Conservation (phyloP, 2,888 invertebrate genomes). For the Sarcophaga rosellei region DNA sequence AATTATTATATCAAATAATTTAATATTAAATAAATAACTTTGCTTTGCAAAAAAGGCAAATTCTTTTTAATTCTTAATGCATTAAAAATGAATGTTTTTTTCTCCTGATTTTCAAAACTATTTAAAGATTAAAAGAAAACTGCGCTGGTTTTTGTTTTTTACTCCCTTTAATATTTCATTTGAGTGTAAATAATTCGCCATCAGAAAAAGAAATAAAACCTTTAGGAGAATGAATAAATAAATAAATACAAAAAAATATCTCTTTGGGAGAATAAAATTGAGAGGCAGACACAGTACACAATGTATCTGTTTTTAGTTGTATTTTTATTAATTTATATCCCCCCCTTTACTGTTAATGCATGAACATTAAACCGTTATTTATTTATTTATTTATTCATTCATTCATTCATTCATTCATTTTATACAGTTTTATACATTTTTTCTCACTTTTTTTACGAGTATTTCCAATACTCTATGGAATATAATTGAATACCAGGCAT, state of each 20-base stretch:
- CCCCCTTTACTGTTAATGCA: constrained; percentile 1
- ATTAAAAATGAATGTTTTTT: too few relatives aligned
- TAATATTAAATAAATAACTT: too few relatives aligned
- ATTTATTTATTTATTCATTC: constrained; percentile 8
- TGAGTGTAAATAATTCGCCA: not conserved
- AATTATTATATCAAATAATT: too few relatives aligned
- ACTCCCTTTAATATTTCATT: not conserved
- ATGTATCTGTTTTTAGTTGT: not conserved
- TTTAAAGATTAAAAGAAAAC: too few relatives aligned
- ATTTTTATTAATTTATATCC: constrained; percentile 16
- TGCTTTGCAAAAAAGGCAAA: too few relatives aligned
- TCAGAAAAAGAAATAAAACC: not conserved
- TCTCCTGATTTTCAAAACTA: too few relatives aligned
- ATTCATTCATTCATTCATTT: too few relatives aligned
- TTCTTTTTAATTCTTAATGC: too few relatives aligned
- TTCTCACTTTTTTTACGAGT: not conserved
- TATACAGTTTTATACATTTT: not conserved
- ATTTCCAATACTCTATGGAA: not conserved
- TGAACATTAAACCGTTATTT: not conserved
- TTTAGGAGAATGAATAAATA: too few relatives aligned
- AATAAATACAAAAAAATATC: too few relatives aligned
- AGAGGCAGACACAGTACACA: not conserved
- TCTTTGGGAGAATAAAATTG: too few relatives aligned
- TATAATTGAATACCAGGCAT: constrained; percentile 10
- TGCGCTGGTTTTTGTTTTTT: not conserved